phyloP scores from a whole-genome alignment of 2,797 vertebrate species.

The Rhinichthys osculus region DNA sequence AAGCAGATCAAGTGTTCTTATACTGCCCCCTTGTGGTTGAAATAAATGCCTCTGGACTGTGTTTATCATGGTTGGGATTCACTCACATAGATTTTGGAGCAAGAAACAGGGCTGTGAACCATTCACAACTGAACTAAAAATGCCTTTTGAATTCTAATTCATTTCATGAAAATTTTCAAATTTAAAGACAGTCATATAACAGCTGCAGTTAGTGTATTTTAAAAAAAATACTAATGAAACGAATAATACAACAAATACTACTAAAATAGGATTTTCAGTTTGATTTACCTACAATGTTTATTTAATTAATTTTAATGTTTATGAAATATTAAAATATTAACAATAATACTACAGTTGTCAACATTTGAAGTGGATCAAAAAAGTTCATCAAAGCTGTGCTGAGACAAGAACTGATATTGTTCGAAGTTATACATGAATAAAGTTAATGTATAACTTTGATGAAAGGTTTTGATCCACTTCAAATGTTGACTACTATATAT shows the following conservation, averaged over 20 bases:
- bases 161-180: background rate
- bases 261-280: background rate
- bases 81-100: background rate
- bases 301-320: background rate
- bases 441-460: no score
- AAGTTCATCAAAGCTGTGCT: no score
- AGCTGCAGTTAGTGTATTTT: background rate
- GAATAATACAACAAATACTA: background rate
- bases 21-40: conserved; percentile 82
- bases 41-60: conserved; percentile 57
- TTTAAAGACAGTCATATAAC: background rate
- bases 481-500: no score
- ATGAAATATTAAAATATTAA: no score
- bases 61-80: background rate
- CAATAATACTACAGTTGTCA: no score
- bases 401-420: no score
- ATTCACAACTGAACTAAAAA: background rate
- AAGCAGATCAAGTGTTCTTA: conserved; percentile 68
- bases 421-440: no score
- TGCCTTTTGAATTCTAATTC: background rate
- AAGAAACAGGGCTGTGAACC: background rate
- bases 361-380: no score
- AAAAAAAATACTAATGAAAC: background rate
- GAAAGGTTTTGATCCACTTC: no score
- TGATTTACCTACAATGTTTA: background rate